These are phyloP conservation scores for Aldrovandia affinis DNA, from an alignment of 2,797 vertebrate genomes.

Conservation along the genomic window DNA sequence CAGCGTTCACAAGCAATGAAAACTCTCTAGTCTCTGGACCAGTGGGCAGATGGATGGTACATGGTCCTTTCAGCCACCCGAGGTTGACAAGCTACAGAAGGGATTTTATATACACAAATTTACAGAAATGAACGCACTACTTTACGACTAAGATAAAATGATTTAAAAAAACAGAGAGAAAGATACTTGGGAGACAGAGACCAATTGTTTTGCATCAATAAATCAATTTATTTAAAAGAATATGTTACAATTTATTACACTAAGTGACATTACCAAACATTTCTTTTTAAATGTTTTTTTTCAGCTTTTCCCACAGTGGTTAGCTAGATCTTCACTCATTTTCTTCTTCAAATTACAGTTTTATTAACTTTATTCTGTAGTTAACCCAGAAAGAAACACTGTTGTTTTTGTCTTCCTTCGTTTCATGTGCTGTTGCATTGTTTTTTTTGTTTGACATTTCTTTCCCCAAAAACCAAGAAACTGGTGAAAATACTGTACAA, in stretches of 20 bases:
- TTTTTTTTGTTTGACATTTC: slow-evolving; percentile 54
- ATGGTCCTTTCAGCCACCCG: no score
- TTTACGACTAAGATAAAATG: background rate
- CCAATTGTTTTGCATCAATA: slow-evolving; percentile 79
- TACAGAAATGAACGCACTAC: no score
- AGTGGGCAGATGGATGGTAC: no score
- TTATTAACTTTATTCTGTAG: slow-evolving; percentile 34
- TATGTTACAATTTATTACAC: slow-evolving; percentile 98
- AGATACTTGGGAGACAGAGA: background rate
- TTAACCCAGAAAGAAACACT: slow-evolving; percentile 59
- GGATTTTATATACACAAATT: no score
- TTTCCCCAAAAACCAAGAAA: slow-evolving; percentile 53
- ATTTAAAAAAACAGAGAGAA: background rate
- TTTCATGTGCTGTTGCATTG: slow-evolving; percentile 32
- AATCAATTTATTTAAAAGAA: slow-evolving; percentile 98
- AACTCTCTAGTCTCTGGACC: background rate
- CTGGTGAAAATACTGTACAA: slow-evolving; percentile 58
- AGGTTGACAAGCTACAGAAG: no score
- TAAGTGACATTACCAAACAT: slow-evolving; percentile 83
- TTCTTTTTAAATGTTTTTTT: slow-evolving; percentile 41
- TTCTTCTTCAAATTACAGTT: slow-evolving; percentile 41
- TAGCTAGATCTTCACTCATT: slow-evolving; percentile 57
- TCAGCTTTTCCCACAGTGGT: slow-evolving; percentile 65
- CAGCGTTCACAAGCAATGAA: background rate
- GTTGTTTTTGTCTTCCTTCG: slow-evolving; percentile 48